phyloP scores from a whole-genome alignment of 2,113 vertebrate genomes.

The Platycercus adscitus region DNA sequence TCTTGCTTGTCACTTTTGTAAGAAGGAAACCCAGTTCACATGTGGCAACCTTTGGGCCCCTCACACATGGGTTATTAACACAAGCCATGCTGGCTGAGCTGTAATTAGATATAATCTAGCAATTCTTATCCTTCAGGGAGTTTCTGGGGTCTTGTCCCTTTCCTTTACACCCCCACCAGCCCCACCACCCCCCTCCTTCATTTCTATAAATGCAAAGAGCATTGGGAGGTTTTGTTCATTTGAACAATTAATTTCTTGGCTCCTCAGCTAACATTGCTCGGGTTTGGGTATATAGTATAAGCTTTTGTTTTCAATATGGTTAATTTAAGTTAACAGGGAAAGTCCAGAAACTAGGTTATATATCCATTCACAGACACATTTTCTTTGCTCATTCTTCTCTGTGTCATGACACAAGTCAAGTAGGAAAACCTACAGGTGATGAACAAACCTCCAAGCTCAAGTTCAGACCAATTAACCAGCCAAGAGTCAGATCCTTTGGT shows the following conservation, averaged over 20 bases:
- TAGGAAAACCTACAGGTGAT: neutral
- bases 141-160: neutral
- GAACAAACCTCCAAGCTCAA: neutral
- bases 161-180: too few species aligned
- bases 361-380: neutral
- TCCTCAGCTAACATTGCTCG: constrained; percentile 24
- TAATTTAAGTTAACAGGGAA: neutral
- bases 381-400: neutral
- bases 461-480: neutral
- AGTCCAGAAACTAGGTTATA: neutral
- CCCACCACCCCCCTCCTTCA: too few species aligned
- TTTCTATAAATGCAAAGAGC: constrained; percentile 1
- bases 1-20: constrained; percentile 22
- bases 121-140: neutral
- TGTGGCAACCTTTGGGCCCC: neutral
- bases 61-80: neutral
- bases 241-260: constrained; percentile 50
- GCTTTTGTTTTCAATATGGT: neutral
- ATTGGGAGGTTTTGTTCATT: neutral
- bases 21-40: neutral
- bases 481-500: neutral
- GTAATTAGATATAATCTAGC: neutral
- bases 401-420: neutral
- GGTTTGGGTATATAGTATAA: neutral
- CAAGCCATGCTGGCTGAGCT: neutral